Percentiles rank a stretch among this genome's conserved stretches.
phyloP scores from a whole-genome alignment of 2,888 invertebrate genomes.

The Cephus pulcher region DNA sequence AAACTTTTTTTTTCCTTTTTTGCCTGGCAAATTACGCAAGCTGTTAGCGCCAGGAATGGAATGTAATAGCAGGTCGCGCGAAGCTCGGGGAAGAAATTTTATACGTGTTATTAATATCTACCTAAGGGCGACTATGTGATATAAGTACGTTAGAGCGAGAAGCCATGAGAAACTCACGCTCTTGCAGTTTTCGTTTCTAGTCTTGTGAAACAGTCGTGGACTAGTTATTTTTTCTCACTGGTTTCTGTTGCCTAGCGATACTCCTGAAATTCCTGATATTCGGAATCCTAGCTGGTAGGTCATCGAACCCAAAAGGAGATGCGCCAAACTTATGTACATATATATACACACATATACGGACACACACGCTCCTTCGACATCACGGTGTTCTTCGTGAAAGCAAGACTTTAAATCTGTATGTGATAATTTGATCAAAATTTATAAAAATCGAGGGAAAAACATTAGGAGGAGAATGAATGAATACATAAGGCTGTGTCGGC shows the following conservation, averaged over 20 bases:
- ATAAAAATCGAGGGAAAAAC: background rate
- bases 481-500: slow-evolving; percentile 36
- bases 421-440: background rate
- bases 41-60: background rate
- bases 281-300: background rate
- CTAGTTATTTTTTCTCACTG: slow-evolving; percentile 19
- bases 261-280: background rate
- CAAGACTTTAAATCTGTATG: background rate
- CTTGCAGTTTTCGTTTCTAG: slow-evolving; percentile 9
- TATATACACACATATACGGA: background rate
- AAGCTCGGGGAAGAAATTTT: slow-evolving; percentile 4
- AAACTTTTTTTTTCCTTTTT: background rate
- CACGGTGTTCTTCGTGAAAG: background rate
- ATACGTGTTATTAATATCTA: background rate
- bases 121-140: background rate
- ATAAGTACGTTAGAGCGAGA: background rate
- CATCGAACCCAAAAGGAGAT: background rate
- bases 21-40: background rate
- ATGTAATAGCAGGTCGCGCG: background rate
- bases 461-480: background rate
- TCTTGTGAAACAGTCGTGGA: slow-evolving; percentile 1
- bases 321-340: background rate
- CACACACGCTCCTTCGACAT: background rate
- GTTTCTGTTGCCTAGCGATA: background rate
- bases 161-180: background rate